Base-by-base conservation (phyloP, 1,140 invertebrate species). In the Heliconius nattereri region DNA sequence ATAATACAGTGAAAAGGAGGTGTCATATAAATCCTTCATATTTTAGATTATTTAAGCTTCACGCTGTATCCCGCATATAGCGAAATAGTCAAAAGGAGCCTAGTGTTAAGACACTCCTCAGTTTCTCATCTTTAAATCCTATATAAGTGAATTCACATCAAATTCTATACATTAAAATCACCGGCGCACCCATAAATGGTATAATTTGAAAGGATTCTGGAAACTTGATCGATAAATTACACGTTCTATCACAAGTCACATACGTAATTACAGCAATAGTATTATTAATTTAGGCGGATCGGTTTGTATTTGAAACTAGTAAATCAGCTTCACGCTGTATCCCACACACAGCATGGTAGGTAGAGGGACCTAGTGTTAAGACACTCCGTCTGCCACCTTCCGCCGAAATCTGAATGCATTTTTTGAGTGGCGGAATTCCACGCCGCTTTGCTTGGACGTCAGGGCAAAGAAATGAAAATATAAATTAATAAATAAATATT, bases 141-240 rank as follows among this genome's bases (percentile, higher is more conserved):
- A 26, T 26, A 29, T 26, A 26, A 11, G 8, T 66, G 11, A 26
- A 66, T 26, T 26, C 60, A 23, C n/a, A 66, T 66, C 26, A 13
- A 66, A 66, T 66, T 66, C 57, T 66, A 66, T 16, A 66, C 11
- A 66, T 26, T 66, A 66, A 29, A 66, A 66, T 26, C 60, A 66
- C 23, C 1, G 26, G 60, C 60, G 60, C 60, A 60, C 54, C 54
- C n/a, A 60, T 60, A 26, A 60, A 60, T 23, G 54, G 54, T 60
- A 76, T 32, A 76, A 66, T 66, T 76, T 66, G 26, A 76, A 66
- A 76, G 73, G 57, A 76, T 76, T 76, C 75, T 76, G 75, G n/a
- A 45, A 66, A 76, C 75, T 29, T 60, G 75, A 66, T 76, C 75
- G 37, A 76, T 76, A 66, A 76, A 70, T 76, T 60, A 76, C 75